phyloP scores from a whole-genome alignment of 2,888 invertebrate genomes.

The Melieria omissa region DNA sequence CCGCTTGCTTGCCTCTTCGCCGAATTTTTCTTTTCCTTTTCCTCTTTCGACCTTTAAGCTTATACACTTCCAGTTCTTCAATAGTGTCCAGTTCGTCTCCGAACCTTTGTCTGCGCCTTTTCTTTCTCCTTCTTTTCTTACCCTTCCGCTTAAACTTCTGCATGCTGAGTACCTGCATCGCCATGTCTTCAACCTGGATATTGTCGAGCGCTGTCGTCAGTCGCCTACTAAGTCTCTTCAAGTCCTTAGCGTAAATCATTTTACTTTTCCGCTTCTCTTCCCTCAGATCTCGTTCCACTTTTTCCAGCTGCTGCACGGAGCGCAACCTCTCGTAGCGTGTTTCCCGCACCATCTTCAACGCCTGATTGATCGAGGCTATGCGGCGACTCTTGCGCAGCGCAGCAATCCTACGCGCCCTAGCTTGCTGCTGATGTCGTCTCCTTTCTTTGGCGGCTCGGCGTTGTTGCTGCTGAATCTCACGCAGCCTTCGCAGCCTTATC shows the following conservation, averaged over 20 bases:
- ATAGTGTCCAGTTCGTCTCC: no score
- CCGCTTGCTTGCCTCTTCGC: not conserved
- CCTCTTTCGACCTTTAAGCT: slow-evolving; percentile 1
- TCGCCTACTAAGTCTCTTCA: not conserved
- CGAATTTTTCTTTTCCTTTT: slow-evolving; percentile 2
- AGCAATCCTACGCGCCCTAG: no score
- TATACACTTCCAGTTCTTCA: no score
- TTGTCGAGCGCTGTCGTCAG: not conserved
- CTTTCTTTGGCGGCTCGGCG: no score
- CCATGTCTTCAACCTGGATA: not conserved
- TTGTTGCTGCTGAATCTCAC: no score
- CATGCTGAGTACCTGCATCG: not conserved
- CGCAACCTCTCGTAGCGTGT: not conserved
- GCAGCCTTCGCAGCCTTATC: no score
- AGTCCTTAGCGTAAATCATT: not conserved
- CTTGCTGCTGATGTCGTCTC: no score
- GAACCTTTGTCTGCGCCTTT: slow-evolving; percentile 2
- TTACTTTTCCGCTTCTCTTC: not conserved
- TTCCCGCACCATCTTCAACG: no score
- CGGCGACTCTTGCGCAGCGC: no score
- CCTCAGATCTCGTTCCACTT: slow-evolving; percentile 8
- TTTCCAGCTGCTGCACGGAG: not conserved
- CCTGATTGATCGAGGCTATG: no score
- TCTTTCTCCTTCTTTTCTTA: slow-evolving; percentile 3
- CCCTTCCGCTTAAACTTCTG: not conserved